phyloP scores from a whole-genome alignment of 2,797 vertebrate species.

The Acipenser transmontanus region DNA sequence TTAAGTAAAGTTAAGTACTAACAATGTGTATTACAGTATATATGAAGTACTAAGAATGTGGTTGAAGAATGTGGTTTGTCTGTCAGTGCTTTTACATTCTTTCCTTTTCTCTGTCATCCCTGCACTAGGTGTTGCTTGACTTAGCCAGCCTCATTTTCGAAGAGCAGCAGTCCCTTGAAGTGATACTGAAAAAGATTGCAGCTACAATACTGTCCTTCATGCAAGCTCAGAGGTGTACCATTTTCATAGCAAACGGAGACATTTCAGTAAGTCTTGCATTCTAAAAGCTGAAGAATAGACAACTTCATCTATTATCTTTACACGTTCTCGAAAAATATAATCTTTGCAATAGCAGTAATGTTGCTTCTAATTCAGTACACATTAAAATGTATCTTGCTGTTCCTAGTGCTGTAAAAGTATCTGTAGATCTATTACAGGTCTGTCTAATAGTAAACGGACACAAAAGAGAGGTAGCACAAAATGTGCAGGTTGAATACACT shows the following conservation, averaged over 20 bases:
- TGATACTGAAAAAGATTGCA: constrained; percentile 87
- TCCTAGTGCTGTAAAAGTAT: neutral
- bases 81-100: neutral
- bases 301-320: no score
- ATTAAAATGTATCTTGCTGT: neutral
- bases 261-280: constrained; percentile 50
- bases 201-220: constrained; percentile 94
- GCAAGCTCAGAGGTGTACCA: constrained; percentile 88
- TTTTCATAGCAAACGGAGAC: constrained; percentile 86
- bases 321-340: no score
- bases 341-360: no score
- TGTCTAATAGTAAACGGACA: neutral
- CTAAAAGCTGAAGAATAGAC: neutral
- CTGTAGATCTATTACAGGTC: neutral
- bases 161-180: constrained; percentile 89
- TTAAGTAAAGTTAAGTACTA: no score
- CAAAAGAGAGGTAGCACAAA: no score
- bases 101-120: neutral
- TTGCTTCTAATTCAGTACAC: no score
- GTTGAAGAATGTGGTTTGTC: neutral
- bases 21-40: no score
- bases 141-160: constrained; percentile 94
- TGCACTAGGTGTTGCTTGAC: constrained; percentile 80
- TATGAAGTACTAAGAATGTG: neutral
- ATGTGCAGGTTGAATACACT: neutral